Evolutionary conservation across 2,113 vertebrate species (phyloP).

Genomic region (Daphoenositta chrysoptera): DNA sequence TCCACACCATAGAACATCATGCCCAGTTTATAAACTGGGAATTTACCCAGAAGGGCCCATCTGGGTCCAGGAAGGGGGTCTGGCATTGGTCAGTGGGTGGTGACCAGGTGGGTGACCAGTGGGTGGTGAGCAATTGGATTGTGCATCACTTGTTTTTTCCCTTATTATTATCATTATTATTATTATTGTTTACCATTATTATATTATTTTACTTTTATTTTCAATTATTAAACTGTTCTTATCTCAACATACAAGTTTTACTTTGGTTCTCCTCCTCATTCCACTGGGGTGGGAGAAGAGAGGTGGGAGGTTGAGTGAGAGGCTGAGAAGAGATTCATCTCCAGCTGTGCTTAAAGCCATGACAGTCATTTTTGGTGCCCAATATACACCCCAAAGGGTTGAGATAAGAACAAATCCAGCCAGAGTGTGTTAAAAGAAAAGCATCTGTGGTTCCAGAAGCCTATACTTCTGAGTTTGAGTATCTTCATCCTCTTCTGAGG

Average conservation of each 20-base stretch:
- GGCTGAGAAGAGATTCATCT: not conserved
- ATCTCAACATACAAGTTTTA: not conserved
- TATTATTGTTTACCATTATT: not conserved
- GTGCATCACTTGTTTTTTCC: not conserved
- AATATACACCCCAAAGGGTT: fast-evolving
- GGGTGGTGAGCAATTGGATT: not conserved
- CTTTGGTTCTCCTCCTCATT: not conserved
- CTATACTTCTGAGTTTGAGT: not conserved
- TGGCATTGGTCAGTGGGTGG: not conserved
- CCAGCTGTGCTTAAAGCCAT: not conserved
- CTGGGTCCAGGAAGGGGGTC: not conserved
- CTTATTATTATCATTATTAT: not conserved
- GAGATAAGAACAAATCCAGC: not conserved
- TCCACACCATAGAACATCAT: fast-evolving
- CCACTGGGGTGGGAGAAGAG: not conserved
- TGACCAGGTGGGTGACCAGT: not conserved
- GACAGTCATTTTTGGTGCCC: not conserved
- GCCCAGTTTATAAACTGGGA: not conserved
- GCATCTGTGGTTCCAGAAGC: not conserved
- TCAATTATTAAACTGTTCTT: not conserved
- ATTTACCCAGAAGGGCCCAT: not conserved
- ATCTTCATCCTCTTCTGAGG: not conserved
- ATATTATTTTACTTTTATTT: not conserved
- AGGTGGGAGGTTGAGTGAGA: fast-evolving
- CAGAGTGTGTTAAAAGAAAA: not conserved